Evolutionary conservation across 2,888 invertebrate genomes (phyloP), one percentile per base, ranked within the genome.

Genomic region (Mesodorylaimus sp.): DNA sequence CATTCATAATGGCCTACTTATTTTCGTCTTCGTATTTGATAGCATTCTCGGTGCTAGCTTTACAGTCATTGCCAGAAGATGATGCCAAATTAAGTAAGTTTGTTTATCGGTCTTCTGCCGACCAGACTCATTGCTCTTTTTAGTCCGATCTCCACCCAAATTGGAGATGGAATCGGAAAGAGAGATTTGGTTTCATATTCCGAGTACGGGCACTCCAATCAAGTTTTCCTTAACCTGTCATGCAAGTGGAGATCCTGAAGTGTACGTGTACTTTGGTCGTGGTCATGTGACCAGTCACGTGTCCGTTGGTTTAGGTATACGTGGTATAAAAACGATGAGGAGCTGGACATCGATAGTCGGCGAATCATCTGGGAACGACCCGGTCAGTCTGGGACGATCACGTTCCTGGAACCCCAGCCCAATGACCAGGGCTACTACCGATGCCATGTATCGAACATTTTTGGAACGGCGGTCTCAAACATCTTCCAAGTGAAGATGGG

Each of bases 401-500:
- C 67, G 36, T 61, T 68, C 52, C 64, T 62, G 45, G 53, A 56
- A n/a, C 69, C 68, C 0, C 59, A 63, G 32, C 57, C 57, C 49
- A 65, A 62, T 55, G 70, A 68, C 55, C 66, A 66, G 47, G 68
- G 66, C 28, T 64, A 68, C 29, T 71, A 69, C 53, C 70, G 72
- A 56, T 72, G 72, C 55, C 64, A 66, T 54, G 71, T 69, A 1
- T 53, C 55, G 25, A 64, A 63, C 50, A 59, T 59, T 38, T 65
- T 59, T 47, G 71, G 70, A 2, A 61, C 56, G 0, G 88, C 93
- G 39, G 85, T 87, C 1, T 87, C 89, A 5, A 88, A 88, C 70
- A 85, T 85, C 1, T 88, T 91, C n/a, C 85, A 86, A 65, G 83
- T 95, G 39, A 76, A 86, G 36, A 83, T 86, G 68, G 88, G 91